Conservation (phyloP, 2,113 vertebrate genomes). For the Perognathus longimembris region DNA sequence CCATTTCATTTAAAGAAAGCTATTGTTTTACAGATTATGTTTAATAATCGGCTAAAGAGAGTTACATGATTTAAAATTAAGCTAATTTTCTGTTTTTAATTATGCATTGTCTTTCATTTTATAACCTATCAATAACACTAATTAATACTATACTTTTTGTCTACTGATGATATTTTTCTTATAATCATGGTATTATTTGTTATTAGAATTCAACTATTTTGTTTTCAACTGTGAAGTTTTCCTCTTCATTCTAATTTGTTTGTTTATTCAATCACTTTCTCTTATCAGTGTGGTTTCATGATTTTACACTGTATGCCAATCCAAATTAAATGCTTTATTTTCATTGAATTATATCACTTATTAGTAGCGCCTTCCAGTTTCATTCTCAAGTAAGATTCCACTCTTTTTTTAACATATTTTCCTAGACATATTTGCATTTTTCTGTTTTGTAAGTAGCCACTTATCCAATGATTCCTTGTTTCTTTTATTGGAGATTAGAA, state of each 20-base stretch:
- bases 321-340: background rate
- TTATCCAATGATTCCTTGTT: background rate
- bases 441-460: background rate
- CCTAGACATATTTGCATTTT: background rate
- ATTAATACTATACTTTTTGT: background rate
- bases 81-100: background rate
- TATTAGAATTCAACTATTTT: background rate
- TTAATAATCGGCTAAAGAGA: background rate
- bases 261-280: background rate
- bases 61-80: background rate
- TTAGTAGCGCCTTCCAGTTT: background rate
- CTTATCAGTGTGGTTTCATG: background rate
- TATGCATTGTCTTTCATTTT: background rate
- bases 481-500: background rate
- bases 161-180: background rate
- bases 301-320: background rate
- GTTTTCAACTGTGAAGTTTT: background rate
- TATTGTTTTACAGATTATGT: background rate
- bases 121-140: background rate
- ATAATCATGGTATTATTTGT: background rate
- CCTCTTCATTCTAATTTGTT: background rate
- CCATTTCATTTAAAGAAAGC: background rate
- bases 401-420: background rate
- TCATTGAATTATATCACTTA: background rate
- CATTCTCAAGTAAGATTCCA: background rate